Percentiles rank a stretch among this genome's conserved stretches.
Conservation (phyloP, 2,888 invertebrate genomes). For the Choristoneura rosaceana region DNA sequence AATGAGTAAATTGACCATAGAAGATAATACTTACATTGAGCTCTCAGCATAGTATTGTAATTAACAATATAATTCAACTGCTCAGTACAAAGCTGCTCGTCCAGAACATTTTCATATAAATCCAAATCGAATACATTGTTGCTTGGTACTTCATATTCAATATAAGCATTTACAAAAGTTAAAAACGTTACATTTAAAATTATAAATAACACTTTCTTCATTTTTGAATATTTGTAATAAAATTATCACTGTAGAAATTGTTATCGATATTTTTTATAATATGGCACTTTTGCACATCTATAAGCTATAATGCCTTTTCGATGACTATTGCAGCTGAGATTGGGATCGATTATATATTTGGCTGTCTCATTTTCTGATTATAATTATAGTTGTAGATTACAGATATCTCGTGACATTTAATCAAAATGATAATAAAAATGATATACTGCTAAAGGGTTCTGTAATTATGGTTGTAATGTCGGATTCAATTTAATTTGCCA, state of each 20-base stretch:
- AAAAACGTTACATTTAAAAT: conserved; percentile 17
- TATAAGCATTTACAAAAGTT: conserved; percentile 24
- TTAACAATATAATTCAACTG: conserved; percentile 60
- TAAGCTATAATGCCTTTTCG: background rate
- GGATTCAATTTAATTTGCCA: too few relatives aligned
- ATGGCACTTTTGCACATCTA: background rate
- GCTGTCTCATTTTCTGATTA: background rate
- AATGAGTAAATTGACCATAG: background rate
- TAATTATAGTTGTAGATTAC: background rate
- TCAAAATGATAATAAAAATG: conserved; percentile 12
- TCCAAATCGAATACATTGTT: conserved; percentile 61
- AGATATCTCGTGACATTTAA: conserved; percentile 16
- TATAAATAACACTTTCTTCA: conserved; percentile 26
- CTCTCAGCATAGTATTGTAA: conserved; percentile 53
- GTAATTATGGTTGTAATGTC: too few relatives aligned
- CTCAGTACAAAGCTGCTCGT: conserved; percentile 61
- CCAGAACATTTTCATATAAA: conserved; percentile 64
- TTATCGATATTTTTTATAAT: background rate
- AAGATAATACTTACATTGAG: conserved; percentile 63
- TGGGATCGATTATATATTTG: conserved; percentile 9
- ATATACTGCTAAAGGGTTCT: too few relatives aligned
- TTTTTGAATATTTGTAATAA: conserved; percentile 1
- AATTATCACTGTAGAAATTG: background rate
- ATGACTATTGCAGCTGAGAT: conserved; percentile 9
- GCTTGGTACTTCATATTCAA: conserved; percentile 49